A percentile compares a stretch with the other conserved stretches of the same genome.
Conservation (phyloP, 1,140 invertebrate genomes). For the Drosophila dunni region DNA sequence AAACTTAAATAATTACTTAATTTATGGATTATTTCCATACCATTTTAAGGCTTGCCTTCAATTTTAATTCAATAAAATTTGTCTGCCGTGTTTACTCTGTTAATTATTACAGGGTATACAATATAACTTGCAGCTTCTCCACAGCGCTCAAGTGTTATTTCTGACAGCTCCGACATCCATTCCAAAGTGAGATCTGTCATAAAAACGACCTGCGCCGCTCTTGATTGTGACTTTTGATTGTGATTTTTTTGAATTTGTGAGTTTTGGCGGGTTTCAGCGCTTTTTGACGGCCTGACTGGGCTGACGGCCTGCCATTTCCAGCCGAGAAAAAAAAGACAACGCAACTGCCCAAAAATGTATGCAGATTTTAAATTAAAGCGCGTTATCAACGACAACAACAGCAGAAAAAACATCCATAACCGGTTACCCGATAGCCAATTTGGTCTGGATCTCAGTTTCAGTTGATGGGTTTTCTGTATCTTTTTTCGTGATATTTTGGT, state of each 20-base stretch:
- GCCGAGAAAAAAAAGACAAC: conserved; percentile 28
- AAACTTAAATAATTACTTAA: too few relatives aligned
- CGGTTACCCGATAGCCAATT: conserved; percentile 77
- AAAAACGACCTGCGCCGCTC: conserved; percentile 72
- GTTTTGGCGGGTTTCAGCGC: conserved; percentile 39
- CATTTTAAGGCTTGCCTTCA: too few relatives aligned
- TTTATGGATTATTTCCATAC: too few relatives aligned
- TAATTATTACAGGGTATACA: conserved; percentile 14
- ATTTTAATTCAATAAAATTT: background rate
- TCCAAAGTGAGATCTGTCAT: conserved; percentile 82
- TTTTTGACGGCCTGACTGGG: conserved; percentile 19
- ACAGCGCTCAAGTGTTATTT: conserved; percentile 74
- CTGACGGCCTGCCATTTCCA: conserved; percentile 27
- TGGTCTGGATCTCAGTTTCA: conserved; percentile 54
- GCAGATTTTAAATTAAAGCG: conserved; percentile 81
- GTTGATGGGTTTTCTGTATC: conserved; percentile 51
- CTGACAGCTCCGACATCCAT: conserved; percentile 75
- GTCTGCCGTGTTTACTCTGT: background rate
- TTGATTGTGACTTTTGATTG: conserved; percentile 72
- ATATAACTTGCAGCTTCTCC: conserved; percentile 55
- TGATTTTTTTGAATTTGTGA: conserved; percentile 14
- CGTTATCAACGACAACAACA: conserved; percentile 69
- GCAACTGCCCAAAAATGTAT: conserved; percentile 74
- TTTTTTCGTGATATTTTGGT: background rate
- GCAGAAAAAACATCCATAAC: conserved; percentile 50